Evolutionary conservation across 2,113 vertebrate genomes (phyloP).

Genomic region (Spheniscus mendiculus): DNA sequence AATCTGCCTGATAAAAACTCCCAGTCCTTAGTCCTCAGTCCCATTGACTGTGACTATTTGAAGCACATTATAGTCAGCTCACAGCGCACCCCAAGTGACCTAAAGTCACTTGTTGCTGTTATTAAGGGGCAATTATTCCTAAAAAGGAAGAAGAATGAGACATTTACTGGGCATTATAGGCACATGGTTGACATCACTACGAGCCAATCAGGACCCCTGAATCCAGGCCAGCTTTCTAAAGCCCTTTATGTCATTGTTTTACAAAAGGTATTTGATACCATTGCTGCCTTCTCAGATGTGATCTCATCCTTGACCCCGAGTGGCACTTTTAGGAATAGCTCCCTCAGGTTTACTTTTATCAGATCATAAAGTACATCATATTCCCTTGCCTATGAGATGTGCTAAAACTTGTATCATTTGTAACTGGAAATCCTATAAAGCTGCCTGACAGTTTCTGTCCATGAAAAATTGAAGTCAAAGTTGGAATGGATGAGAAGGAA

Average conservation of each 20-base stretch:
- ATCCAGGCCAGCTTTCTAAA: conserved; percentile 24
- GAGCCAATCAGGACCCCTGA: not conserved
- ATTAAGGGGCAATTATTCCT: conserved; percentile 25
- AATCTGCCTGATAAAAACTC: not conserved
- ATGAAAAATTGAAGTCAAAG: conserved; percentile 25
- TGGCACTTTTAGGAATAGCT: conserved; percentile 62
- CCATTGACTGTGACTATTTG: not conserved
- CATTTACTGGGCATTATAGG: not conserved
- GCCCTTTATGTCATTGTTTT: conserved; percentile 26
- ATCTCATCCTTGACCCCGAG: conserved; percentile 61
- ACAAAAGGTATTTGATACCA: conserved; percentile 50
- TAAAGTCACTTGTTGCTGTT: not conserved
- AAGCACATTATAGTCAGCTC: not conserved
- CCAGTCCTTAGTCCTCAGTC: not conserved
- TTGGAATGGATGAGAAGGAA: conserved; percentile 32
- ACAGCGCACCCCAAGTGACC: not conserved
- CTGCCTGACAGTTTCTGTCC: conserved; percentile 9
- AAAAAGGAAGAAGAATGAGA: conserved; percentile 26
- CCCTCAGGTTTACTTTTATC: conserved; percentile 54
- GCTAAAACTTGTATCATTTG: conserved; percentile 45
- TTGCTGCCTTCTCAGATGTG: conserved; percentile 33
- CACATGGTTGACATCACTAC: not conserved
- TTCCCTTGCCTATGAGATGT: conserved; percentile 40
- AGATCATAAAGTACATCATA: conserved; percentile 51
- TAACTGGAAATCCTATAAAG: conserved; percentile 64